Conservation (phyloP, 2,113 vertebrate species). For the Phycodurus eques region DNA sequence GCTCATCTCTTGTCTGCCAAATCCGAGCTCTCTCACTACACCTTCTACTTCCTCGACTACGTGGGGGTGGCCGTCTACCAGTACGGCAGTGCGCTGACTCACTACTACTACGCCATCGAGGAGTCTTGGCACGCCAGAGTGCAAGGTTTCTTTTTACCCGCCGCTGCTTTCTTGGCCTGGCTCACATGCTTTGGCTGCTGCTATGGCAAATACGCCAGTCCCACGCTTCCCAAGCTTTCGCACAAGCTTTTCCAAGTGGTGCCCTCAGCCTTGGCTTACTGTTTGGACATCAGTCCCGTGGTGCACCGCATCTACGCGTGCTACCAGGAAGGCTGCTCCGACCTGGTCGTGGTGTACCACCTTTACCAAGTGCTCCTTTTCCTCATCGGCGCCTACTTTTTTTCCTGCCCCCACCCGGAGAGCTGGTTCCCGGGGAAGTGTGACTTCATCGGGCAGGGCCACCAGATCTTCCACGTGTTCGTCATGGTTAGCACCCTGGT, state of each 20-base stretch:
- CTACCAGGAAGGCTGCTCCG: slow-evolving; percentile 54
- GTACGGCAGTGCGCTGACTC: slow-evolving; percentile 85
- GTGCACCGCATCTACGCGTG: slow-evolving; percentile 82
- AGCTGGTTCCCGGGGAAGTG: slow-evolving; percentile 87
- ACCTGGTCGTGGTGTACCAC: slow-evolving; percentile 83
- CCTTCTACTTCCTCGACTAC: slow-evolving; percentile 95
- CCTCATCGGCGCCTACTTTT: slow-evolving; percentile 87
- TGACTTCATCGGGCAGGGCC: slow-evolving; percentile 89
- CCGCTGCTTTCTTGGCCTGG: slow-evolving; percentile 83
- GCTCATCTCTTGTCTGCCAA: slow-evolving; percentile 93
- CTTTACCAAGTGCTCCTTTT: slow-evolving; percentile 89
- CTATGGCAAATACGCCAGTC: slow-evolving; percentile 84
- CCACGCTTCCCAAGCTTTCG: slow-evolving; percentile 66
- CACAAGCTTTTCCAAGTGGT: slow-evolving; percentile 88
- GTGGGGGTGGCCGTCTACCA: slow-evolving; percentile 92
- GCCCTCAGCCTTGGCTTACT: slow-evolving; percentile 86
- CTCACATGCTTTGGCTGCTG: slow-evolving; percentile 90
- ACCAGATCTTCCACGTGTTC: slow-evolving; percentile 91
- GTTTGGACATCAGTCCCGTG: slow-evolving; percentile 91
- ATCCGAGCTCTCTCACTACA: slow-evolving; percentile 92
- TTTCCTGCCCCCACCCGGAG: slow-evolving; percentile 88
- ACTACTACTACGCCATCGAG: slow-evolving; percentile 90
- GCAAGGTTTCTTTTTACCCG: slow-evolving; percentile 78
- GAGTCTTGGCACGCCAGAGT: slow-evolving; percentile 80
- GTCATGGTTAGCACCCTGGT: slow-evolving; percentile 88